phyloP scores from a whole-genome alignment of 2,797 vertebrate genomes.

The Hapalemur alaotrensis region DNA sequence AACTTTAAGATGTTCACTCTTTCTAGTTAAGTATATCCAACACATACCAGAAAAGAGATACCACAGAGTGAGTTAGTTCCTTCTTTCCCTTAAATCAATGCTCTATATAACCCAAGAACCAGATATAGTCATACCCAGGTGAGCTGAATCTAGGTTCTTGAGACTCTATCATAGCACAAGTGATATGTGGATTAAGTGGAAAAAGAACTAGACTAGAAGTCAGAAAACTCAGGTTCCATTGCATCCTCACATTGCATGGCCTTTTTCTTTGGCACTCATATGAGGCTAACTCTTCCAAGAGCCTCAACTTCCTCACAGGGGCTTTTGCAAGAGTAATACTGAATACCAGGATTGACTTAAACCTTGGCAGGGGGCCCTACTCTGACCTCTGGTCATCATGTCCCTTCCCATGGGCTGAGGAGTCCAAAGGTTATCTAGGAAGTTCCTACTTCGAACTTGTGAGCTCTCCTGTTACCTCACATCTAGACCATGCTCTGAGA shows the following conservation, averaged over 20 bases:
- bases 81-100: constrained; percentile 13
- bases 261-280: neutral
- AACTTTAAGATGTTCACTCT: constrained; percentile 19
- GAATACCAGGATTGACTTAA: neutral
- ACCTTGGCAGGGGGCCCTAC: neutral
- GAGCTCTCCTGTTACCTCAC: neutral
- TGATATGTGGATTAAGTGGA: neutral
- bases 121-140: neutral
- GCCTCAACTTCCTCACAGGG: neutral
- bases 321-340: neutral
- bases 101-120: neutral
- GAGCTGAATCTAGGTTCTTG: neutral
- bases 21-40: constrained; percentile 33
- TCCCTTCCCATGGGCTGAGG: neutral
- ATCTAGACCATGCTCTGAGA: neutral
- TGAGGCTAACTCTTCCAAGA: neutral
- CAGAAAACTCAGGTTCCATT: neutral
- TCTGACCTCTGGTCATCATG: neutral
- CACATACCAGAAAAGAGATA: neutral
- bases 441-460: neutral
- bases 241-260: neutral
- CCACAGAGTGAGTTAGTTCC: neutral
- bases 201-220: neutral
- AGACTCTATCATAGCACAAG: neutral
- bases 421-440: neutral